Evolutionary conservation across 2,888 invertebrate genomes (phyloP).

Genomic region (Orchestes rusci): DNA sequence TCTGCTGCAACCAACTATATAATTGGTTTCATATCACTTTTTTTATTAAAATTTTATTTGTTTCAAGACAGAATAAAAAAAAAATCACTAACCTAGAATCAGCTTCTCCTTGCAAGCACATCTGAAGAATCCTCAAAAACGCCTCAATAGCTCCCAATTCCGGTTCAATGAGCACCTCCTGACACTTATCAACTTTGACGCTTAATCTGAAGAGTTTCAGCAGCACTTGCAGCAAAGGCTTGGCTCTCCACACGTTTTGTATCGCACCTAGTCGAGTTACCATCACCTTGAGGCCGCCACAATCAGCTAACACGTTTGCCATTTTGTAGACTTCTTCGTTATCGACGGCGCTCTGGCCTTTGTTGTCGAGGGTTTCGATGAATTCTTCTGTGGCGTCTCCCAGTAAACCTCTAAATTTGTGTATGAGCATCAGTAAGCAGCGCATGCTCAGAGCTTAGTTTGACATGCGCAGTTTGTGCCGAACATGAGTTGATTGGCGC

Average conservation of each 20-base stretch:
- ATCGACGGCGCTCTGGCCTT: constrained; percentile 78
- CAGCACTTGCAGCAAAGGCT: constrained; percentile 81
- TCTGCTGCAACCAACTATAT: no score
- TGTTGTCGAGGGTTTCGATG: constrained; percentile 85
- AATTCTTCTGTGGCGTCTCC: constrained; percentile 99
- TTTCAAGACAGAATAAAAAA: not conserved
- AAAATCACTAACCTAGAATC: constrained; percentile 43
- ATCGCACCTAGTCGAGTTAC: constrained; percentile 78
- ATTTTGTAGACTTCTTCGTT: constrained; percentile 91
- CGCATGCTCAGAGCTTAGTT: no score
- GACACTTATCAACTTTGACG: constrained; percentile 83
- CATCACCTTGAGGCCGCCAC: constrained; percentile 71
- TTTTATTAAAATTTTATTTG: no score
- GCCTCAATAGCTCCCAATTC: constrained; percentile 77
- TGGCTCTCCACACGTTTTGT: constrained; percentile 77
- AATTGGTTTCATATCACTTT: no score
- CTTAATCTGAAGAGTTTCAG: constrained; percentile 84
- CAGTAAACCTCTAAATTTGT: constrained; percentile 65
- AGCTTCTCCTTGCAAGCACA: constrained; percentile 59
- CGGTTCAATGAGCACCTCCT: constrained; percentile 81
- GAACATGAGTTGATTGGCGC: no score
- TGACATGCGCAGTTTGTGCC: no score
- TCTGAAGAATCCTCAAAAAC: constrained; percentile 76
- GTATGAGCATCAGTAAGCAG: no score
- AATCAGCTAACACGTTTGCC: constrained; percentile 78